Evolutionary conservation across 2,888 invertebrate species (phyloP).

Genomic region (Oscheius onirici): DNA sequence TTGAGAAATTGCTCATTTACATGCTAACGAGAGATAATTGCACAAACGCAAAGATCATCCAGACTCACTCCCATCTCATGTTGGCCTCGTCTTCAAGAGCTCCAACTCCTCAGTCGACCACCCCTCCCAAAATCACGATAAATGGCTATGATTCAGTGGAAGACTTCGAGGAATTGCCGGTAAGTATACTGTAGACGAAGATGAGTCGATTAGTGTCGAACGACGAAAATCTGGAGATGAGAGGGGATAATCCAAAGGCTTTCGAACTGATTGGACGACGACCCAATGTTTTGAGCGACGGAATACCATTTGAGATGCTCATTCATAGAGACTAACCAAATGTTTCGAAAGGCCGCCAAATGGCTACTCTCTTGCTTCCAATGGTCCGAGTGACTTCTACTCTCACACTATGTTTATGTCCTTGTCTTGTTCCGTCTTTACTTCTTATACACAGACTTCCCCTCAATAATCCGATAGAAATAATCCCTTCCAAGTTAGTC

Average conservation of each 20-base stretch:
- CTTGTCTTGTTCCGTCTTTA: background rate
- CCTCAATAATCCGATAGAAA: no score
- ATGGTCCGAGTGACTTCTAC: background rate
- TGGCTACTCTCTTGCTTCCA: no score
- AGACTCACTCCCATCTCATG: slow-evolving; percentile 25
- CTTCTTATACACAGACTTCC: background rate
- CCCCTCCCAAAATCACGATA: slow-evolving; percentile 47
- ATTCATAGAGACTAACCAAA: no score
- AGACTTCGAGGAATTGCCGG: slow-evolving; percentile 38
- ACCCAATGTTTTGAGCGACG: no score
- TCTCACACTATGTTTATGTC: background rate
- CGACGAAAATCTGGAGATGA: background rate
- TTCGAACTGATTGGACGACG: no score
- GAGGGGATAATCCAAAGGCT: background rate
- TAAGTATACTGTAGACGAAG: slow-evolving; percentile 4
- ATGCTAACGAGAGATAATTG: background rate
- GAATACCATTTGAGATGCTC: no score
- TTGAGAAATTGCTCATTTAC: background rate
- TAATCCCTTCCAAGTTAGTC: no score
- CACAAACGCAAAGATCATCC: no score
- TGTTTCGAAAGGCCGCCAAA: no score
- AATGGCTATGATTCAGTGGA: slow-evolving; percentile 38
- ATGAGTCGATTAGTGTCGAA: no score
- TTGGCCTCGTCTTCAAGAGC: slow-evolving; percentile 31
- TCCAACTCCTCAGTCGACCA: slow-evolving; percentile 35